phyloP scores from a whole-genome alignment of 2,797 vertebrate genomes.

The Sciaenops ocellatus region DNA sequence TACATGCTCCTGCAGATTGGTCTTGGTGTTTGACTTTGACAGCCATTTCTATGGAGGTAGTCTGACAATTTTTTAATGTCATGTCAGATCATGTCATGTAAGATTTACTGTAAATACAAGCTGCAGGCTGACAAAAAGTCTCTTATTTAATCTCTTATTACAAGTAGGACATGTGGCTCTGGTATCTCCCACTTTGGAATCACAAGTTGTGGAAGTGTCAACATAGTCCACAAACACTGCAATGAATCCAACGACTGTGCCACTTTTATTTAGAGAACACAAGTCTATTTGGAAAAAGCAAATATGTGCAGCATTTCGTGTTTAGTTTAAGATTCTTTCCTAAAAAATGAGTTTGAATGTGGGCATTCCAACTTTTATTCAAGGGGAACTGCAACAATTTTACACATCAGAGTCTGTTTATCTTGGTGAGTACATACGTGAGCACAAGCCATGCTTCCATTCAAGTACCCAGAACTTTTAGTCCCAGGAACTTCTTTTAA shows the following conservation, averaged over 20 bases:
- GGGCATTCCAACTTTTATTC: neutral
- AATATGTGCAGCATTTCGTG: neutral
- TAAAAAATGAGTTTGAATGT: neutral
- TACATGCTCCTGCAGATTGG: neutral
- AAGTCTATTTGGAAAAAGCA: neutral
- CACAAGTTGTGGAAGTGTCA: conserved; percentile 1
- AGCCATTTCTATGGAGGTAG: neutral
- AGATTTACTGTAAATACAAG: conserved; percentile 27
- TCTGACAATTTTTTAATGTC: conserved; percentile 12
- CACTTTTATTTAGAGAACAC: neutral
- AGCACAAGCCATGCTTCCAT: neutral
- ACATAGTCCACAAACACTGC: conserved; percentile 20
- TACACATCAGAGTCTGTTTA: neutral
- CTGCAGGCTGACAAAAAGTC: neutral
- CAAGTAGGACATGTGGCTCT: neutral
- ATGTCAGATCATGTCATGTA: neutral
- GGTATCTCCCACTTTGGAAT: neutral
- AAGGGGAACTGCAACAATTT: neutral
- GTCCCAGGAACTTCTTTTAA: no score
- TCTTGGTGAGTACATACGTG: neutral
- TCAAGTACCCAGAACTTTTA: no score
- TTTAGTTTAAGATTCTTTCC: neutral
- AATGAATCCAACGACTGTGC: conserved; percentile 1
- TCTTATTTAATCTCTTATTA: conserved; percentile 1
- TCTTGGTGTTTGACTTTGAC: conserved; percentile 15